Percentiles rank a stretch among this genome's conserved stretches.
Conservation (phyloP, 2,113 vertebrate species). For the Talpa occidentalis region DNA sequence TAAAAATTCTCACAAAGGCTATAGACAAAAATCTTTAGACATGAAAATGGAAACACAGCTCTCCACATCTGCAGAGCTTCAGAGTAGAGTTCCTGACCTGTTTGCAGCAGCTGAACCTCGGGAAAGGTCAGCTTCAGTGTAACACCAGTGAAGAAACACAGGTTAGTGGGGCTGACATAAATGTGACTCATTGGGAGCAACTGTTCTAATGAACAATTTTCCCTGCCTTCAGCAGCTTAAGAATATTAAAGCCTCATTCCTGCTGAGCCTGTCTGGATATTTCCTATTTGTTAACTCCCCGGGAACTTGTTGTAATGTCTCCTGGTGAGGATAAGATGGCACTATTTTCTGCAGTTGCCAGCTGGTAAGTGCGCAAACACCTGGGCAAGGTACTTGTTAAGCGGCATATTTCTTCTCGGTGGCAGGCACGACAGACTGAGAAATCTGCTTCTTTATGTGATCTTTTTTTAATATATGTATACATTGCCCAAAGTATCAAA, state of each 20-base stretch:
- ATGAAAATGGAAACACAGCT: neutral
- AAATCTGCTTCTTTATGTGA: conserved; percentile 43
- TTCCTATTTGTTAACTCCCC: conserved; percentile 72
- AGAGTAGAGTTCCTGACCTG: neutral
- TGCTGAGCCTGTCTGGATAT: conserved; percentile 20
- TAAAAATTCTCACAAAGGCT: neutral
- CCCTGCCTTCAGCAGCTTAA: conserved; percentile 63
- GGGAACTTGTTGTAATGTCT: conserved; percentile 65
- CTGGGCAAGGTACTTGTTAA: conserved; percentile 62
- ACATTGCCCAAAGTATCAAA: conserved; percentile 29
- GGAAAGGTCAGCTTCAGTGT: conserved; percentile 14
- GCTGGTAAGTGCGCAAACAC: conserved; percentile 64
- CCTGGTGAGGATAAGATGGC: conserved; percentile 37
- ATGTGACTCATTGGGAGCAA: conserved; percentile 49
- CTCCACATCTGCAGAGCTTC: neutral
- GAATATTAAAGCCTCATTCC: conserved; percentile 67
- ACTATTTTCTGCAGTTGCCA: conserved; percentile 57
- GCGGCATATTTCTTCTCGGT: conserved; percentile 43
- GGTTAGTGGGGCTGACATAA: conserved; percentile 40
- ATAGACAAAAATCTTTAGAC: neutral
- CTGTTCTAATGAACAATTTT: conserved; percentile 65
- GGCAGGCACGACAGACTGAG: conserved; percentile 39
- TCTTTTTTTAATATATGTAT: neutral
- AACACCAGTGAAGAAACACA: neutral
- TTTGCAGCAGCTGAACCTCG: conserved; percentile 23